These are phyloP conservation scores for Mirza zaza DNA, from an alignment of 2,113 vertebrate genomes.

Conservation along the genomic window DNA sequence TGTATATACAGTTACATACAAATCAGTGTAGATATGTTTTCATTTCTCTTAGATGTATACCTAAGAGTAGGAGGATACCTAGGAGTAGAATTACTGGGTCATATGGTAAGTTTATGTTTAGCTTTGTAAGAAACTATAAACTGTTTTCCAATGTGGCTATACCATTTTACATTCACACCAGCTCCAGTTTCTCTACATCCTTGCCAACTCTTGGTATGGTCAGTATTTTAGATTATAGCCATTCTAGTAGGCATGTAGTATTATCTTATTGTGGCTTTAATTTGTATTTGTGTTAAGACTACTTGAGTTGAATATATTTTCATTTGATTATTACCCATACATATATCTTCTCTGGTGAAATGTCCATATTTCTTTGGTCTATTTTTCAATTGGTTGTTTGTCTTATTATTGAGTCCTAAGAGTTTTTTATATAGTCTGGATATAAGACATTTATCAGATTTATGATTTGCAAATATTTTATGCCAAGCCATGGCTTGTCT, in stretches of 20 bases:
- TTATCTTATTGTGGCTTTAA: background rate
- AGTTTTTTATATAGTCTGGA: background rate
- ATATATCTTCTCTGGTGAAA: background rate
- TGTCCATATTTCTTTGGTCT: background rate
- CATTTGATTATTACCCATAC: background rate
- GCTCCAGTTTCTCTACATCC: background rate
- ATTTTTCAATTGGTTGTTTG: background rate
- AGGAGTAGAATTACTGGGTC: background rate
- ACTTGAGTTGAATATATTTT: background rate
- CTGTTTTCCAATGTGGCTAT: background rate
- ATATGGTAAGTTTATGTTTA: background rate
- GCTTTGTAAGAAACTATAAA: background rate
- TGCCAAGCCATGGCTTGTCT: background rate
- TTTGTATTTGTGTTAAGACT: background rate
- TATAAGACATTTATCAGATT: background rate
- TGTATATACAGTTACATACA: background rate
- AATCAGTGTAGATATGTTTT: background rate
- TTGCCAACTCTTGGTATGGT: background rate
- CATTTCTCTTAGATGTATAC: background rate
- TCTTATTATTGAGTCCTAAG: background rate
- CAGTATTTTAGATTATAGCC: background rate
- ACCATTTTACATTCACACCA: background rate
- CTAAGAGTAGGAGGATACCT: background rate
- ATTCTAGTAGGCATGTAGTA: background rate
- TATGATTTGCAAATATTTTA: conserved; percentile 27